These are phyloP conservation scores for Stenichneumon culpator DNA, from an alignment of 2,888 invertebrate genomes.

Conservation along the genomic window DNA sequence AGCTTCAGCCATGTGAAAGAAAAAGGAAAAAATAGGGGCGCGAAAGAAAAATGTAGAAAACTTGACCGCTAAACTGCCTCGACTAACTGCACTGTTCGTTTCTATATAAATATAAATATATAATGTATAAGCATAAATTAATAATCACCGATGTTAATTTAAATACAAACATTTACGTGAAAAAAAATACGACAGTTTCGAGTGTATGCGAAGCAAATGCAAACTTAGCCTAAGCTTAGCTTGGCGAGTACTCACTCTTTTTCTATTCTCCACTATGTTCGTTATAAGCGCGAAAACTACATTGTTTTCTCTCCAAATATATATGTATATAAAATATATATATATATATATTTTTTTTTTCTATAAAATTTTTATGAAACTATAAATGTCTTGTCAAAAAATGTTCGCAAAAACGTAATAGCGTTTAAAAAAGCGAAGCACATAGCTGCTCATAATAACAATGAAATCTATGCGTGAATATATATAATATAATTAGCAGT, in stretches of 20 bases:
- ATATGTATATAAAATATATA: too few relatives aligned
- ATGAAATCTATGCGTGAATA: constrained; percentile 44
- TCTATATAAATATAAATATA: not conserved
- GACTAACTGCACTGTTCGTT: constrained; percentile 52
- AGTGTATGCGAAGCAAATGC: constrained; percentile 83
- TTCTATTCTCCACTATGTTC: constrained; percentile 75
- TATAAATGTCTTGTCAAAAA: constrained; percentile 22
- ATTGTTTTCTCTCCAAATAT: not conserved
- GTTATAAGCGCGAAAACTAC: constrained; percentile 44
- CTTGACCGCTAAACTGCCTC: constrained; percentile 5
- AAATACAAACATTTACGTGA: constrained; percentile 17
- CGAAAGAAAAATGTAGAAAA: not conserved
- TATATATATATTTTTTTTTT: not conserved
- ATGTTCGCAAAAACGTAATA: constrained; percentile 24
- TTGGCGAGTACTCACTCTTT: constrained; percentile 82
- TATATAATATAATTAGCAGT: constrained; percentile 8
- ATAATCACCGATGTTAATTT: constrained; percentile 10
- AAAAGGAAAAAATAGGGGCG: not conserved
- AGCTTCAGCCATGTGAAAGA: constrained; percentile 15
- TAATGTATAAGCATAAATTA: not conserved
- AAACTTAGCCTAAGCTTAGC: constrained; percentile 84
- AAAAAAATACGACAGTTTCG: constrained; percentile 66
- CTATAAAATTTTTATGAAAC: constrained; percentile 27
- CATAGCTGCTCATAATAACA: constrained; percentile 47
- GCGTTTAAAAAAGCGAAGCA: constrained; percentile 55